Base-by-base conservation (phyloP, 1,140 invertebrate genomes). In the Muscidifurax raptorellus region DNA sequence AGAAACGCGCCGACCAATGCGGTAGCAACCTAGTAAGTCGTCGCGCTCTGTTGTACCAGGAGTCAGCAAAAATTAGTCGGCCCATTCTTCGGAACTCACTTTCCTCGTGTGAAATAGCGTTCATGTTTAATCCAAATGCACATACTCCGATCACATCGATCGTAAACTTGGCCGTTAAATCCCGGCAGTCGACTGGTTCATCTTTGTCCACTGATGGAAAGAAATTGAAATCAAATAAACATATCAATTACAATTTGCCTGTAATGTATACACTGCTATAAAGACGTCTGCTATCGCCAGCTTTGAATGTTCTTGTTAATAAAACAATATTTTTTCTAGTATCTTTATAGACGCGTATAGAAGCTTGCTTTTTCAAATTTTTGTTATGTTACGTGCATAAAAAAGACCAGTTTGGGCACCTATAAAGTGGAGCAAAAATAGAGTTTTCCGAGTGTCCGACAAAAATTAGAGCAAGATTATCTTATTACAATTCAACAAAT, bases 1-100 rank as follows among this genome's bases (percentile, higher is more conserved):
- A 88, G 1, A 90, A 28, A 47, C 80, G 78, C 0, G 88, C 94
- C 87, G 93, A 90, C 87, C 90, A 66, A 27, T 89, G 80, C 91
- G 87, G 86, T 95, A 94, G 80, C 92, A 90, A 5, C 92, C 92
- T 69, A 94, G 89, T 40, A 94, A 92, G 86, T 94, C 90, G 71
- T 91, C 88, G 15, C 95, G 86, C 25, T 90, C 80, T 67, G 94
- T 91, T 90, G 1, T 76, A 87, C 2, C 89, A 76, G 64, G 87
- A 89, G 0, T 88, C 88, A n/a, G 86, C 86, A 32, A 93, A 91
- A 4, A 93, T 84, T 82, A 87, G 88, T 84, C 86, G 88, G 2
- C 93, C 94, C 86, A 93, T 90, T 87, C 90, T 90, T 77, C 91
- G 87, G 86, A 95, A 94, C 80, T 93, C 90, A 7, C 92, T 93